phyloP scores from a whole-genome alignment of 2,888 invertebrate species.

The Metopia argyrocephala region DNA sequence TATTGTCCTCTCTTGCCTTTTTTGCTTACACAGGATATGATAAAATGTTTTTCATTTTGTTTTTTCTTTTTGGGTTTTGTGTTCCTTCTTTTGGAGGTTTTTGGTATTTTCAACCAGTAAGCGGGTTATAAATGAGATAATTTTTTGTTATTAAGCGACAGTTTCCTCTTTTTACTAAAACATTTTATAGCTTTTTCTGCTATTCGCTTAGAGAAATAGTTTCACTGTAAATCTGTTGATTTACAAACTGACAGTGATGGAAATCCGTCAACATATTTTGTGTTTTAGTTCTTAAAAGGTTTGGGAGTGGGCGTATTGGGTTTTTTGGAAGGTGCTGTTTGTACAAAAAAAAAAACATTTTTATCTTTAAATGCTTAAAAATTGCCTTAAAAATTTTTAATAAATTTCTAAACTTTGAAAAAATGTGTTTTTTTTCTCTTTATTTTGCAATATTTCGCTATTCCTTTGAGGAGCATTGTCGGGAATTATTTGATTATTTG shows the following conservation, averaged over 20 bases:
- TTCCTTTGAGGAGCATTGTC: too few relatives aligned
- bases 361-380: too few relatives aligned
- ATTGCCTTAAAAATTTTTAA: too few relatives aligned
- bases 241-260: neutral
- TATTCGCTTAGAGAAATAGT: neutral
- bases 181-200: neutral
- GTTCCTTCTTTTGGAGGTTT: neutral
- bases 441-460: too few relatives aligned
- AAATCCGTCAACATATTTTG: neutral
- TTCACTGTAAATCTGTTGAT: neutral
- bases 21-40: neutral
- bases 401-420: too few relatives aligned
- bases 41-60: neutral
- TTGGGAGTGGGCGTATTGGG: too few relatives aligned
- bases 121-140: neutral
- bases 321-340: too few relatives aligned
- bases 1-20: neutral
- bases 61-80: too few relatives aligned
- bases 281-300: neutral
- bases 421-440: too few relatives aligned
- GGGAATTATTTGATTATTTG: too few relatives aligned
- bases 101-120: neutral
- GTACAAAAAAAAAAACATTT: too few relatives aligned
- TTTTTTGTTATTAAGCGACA: neutral
- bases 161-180: neutral